Conservation (phyloP, 2,888 invertebrate genomes). For the Dyspetes luteomarginatus region DNA sequence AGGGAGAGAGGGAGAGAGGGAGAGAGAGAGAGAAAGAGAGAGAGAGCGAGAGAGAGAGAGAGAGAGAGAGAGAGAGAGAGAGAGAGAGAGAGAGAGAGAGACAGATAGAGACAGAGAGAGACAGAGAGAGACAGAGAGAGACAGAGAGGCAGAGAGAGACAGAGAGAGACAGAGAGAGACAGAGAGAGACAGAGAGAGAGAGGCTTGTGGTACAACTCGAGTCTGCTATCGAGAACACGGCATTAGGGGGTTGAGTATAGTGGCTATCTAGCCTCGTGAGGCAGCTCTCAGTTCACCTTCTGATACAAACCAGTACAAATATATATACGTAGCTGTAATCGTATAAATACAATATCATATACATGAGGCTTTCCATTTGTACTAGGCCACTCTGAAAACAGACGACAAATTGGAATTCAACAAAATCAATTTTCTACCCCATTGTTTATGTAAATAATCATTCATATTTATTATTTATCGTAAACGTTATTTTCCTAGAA, state of each 20-base stretch:
- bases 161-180: too few relatives aligned
- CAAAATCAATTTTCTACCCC: too few relatives aligned
- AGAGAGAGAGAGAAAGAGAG: neutral
- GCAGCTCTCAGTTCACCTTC: slow-evolving; percentile 43
- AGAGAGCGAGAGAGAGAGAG: neutral
- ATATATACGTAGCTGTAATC: neutral
- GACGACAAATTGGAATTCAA: too few relatives aligned
- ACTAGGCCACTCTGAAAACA: too few relatives aligned
- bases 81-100: neutral
- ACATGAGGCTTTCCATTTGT: neutral
- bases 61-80: neutral
- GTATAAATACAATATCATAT: neutral
- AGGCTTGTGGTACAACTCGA: neutral
- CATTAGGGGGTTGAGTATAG: slow-evolving; percentile 44
- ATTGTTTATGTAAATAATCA: too few relatives aligned
- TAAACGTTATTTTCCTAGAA: too few relatives aligned
- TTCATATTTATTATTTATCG: too few relatives aligned
- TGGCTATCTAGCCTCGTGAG: slow-evolving; percentile 50
- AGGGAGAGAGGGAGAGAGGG: neutral
- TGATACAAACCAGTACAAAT: slow-evolving; percentile 30
- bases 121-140: too few relatives aligned
- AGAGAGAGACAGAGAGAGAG: neutral
- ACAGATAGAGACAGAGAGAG: too few relatives aligned
- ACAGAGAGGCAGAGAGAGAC: too few relatives aligned
- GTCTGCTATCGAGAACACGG: slow-evolving; percentile 50